Base-by-base conservation (phyloP, 2,113 vertebrate species). In the Oplegnathus fasciatus region DNA sequence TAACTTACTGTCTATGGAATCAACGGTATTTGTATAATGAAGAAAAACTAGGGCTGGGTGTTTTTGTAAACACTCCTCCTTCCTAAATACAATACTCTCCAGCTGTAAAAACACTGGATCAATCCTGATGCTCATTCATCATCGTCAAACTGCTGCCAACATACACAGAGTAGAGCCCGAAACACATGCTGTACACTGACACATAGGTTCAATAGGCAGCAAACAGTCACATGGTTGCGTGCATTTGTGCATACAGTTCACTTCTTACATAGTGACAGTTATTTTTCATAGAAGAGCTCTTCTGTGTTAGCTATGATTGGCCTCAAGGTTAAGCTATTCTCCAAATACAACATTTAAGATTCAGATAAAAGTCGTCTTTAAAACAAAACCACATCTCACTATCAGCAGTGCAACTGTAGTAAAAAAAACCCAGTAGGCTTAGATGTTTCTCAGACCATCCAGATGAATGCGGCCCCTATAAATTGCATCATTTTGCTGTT, bases 61-160 rank as follows among this genome's bases (percentile, higher is more conserved):
- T 90, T 91, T 89, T 86, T 42, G 65, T 76, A 90, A 89, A 89
- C 85, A 86, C 74, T 60, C 65, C 80, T 87, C 90, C 79, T 91
- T 92, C 86, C 84, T 78, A 55, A 20, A 76, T 84, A 69, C 46
- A 89, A 81, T 81, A 37, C 52, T 30, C 58, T 78, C 86, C 91
- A 94, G 93, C 91, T 94, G 93, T 84, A 91, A 82, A 83, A 93
- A 91, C 90, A 92, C 42, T 9, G 58, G 67, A 86, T 87, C 64
- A 40, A 48, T 81, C 54, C 75, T 73, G 32, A 84, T 54, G 20
- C 82, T 91, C 79, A 67, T 92, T 91, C 64, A 90, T 94, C 76
- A 82, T 24, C 1, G 44, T 68, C 57, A n/a, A 57, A 67, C 50
- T 24, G 72, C 84, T 78, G 89, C 90, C 94, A 92, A 86, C 26